A percentile compares a stretch with the other conserved stretches of the same genome.
Evolutionary conservation across 2,113 vertebrate species (phyloP).

Genomic region (Tetrax tetrax): DNA sequence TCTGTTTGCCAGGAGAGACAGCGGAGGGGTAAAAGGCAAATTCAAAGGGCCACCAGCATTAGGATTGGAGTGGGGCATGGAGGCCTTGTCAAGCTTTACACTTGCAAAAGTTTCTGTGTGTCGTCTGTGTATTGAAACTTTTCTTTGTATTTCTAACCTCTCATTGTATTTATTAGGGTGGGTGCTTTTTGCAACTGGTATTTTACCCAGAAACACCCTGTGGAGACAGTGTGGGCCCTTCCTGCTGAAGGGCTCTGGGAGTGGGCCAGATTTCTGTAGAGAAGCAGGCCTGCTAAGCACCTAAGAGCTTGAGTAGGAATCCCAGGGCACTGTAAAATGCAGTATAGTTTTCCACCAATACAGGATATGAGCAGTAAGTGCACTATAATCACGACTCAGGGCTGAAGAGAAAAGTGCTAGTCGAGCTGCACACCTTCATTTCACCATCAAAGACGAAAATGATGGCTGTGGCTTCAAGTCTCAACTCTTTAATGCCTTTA

Average conservation of each 20-base stretch:
- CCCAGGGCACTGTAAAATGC: background rate
- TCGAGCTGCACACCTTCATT: background rate
- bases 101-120: background rate
- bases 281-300: background rate
- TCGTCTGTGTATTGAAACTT: background rate
- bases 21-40: background rate
- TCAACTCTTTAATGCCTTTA: background rate
- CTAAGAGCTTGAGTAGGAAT: background rate
- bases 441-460: background rate
- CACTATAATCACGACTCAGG: background rate
- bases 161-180: background rate
- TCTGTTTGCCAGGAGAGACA: background rate
- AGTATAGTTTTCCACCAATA: background rate
- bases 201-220: background rate
- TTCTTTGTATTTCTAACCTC: background rate
- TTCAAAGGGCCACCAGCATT: background rate
- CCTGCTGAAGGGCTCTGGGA: background rate
- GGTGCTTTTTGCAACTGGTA: background rate
- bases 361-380: background rate
- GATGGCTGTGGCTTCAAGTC: background rate
- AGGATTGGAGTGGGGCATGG: fast-evolving
- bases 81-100: background rate
- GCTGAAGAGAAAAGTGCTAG: background rate
- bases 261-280: background rate
- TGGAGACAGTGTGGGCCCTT: background rate